These are phyloP conservation scores for Leucophenga montana DNA, from an alignment of 2,888 invertebrate species.

Conservation along the genomic window DNA sequence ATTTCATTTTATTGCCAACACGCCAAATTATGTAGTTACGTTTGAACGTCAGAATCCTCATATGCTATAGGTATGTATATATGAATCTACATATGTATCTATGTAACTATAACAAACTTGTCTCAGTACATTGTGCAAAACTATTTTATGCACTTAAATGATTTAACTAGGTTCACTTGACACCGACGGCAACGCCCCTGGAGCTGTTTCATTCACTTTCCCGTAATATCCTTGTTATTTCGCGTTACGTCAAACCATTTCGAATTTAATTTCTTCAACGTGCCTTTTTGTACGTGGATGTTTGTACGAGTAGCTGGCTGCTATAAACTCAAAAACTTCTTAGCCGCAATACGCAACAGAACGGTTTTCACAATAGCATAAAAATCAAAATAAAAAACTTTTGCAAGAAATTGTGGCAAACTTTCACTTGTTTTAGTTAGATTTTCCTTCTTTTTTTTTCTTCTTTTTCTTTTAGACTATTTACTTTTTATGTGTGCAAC, in stretches of 20 bases:
- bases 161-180: slow-evolving; percentile 48
- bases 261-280: slow-evolving; percentile 58
- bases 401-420: neutral
- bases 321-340: too few species aligned
- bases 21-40: slow-evolving; percentile 38
- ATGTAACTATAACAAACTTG: neutral
- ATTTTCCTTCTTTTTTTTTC: neutral
- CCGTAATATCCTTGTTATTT: neutral
- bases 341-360: too few species aligned
- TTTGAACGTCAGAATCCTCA: neutral
- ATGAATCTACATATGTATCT: too few species aligned
- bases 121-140: slow-evolving; percentile 17
- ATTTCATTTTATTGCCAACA: slow-evolving; percentile 40
- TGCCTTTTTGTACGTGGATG: slow-evolving; percentile 39
- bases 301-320: neutral
- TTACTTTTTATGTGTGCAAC: neutral
- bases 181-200: neutral
- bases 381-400: too few species aligned
- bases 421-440: slow-evolving; percentile 2
- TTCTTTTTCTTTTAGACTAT: neutral
- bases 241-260: slow-evolving; percentile 28
- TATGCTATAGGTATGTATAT: too few species aligned
- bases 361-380: too few species aligned
- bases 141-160: slow-evolving; percentile 43
- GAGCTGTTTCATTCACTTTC: neutral